A percentile compares a stretch with the other conserved stretches of the same genome.
Evolutionary conservation across 2,113 vertebrate genomes (phyloP).

Genomic region (Cichladusa arquata): DNA sequence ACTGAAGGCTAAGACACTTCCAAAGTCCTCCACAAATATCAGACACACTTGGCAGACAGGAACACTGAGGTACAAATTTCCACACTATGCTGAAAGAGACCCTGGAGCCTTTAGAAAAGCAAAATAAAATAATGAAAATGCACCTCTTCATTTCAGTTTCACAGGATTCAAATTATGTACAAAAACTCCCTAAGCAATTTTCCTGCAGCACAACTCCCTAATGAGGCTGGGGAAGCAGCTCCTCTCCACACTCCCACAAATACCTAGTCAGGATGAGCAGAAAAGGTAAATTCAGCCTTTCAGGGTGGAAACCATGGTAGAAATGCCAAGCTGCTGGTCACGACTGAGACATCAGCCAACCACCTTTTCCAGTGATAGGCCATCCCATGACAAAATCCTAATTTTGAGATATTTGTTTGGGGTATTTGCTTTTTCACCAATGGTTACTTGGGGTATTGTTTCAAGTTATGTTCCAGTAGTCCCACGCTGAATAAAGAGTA

Average conservation of each 20-base stretch:
- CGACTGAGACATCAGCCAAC: neutral
- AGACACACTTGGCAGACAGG: neutral
- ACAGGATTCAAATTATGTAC: neutral
- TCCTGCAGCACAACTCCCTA: constrained; percentile 47
- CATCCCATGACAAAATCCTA: neutral
- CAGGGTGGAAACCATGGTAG: neutral
- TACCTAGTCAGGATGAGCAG: neutral
- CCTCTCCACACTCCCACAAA: neutral
- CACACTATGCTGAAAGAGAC: neutral
- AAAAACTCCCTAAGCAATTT: constrained; percentile 56
- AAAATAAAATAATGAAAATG: constrained; percentile 18
- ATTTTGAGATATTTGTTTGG: neutral
- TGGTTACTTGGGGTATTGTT: neutral
- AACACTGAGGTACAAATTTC: neutral
- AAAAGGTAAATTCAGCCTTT: neutral
- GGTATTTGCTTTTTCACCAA: neutral
- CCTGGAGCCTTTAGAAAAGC: neutral
- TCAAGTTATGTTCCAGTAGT: neutral
- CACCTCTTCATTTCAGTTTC: constrained; percentile 15
- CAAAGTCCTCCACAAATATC: neutral
- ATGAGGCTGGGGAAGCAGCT: constrained; percentile 40
- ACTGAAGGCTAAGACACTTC: neutral
- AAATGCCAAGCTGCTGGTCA: neutral
- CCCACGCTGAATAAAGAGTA: neutral
- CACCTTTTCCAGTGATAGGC: neutral